Base-by-base conservation (phyloP, 2,888 invertebrate genomes). In the Psylliodes chrysocephalus region DNA sequence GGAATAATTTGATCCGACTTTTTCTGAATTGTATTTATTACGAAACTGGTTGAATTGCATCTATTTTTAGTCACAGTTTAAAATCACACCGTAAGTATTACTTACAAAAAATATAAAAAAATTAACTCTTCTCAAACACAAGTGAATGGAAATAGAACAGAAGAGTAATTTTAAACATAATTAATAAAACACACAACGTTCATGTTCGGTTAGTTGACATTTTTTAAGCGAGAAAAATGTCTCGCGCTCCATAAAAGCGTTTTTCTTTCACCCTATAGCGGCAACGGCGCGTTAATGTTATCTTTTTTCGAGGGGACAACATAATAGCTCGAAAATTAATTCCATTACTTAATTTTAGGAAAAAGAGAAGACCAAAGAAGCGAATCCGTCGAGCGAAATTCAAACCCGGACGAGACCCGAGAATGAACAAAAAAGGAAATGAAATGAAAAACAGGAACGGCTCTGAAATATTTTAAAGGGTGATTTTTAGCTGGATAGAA, bases 291-390 rank as follows among this genome's bases (percentile, higher is more conserved):
- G 42, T 42, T 42, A 42, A 42, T 51, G 51, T 38, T 52, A 55
- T 55, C 46, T 44, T 55, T 46, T 53, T 54, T n/a, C 30, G 44
- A 46, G 19, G 55, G 53, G 22, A 44, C 19, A 55, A 44, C 44
- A 55, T 55, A 55, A 55, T 55, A 46, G 44, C 55, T 33, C 30
- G 18, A 33, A 55, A 55, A 55, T 55, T 55, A 55, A 55, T 55
- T 46, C 55, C 46, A 55, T 55, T 55, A 55, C 55, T 55, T 55
- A 55, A 46, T 55, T 55, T 55, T 25, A 30, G 44, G 55, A 46
- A 55, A 55, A 46, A 46, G 46, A 54, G 52, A 53, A 53, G 25
- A 35, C 35, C 35, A 35, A 35, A 35, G 35, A 35, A 35, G 30
- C 30, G 30, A 42, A 42, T 42, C 42, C 42, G 42, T 42, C 42